Base-by-base conservation (phyloP, 2,888 invertebrate species). In the Muscina levida region DNA sequence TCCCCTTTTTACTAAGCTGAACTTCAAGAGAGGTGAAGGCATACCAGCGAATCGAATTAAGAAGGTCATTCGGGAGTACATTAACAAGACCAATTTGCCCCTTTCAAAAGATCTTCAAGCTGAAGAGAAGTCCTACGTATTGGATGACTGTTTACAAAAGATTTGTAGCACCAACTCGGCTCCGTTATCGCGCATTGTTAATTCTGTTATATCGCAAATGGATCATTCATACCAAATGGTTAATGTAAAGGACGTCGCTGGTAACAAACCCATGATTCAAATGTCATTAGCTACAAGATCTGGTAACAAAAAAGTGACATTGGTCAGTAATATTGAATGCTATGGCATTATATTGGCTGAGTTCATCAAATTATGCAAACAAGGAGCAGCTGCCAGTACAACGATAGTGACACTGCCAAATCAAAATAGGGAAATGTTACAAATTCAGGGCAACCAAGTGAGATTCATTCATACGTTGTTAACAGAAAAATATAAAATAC, bases 381-480 rank as follows among this genome's bases (percentile, higher is more conserved):
- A 93, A 79, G 95, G 94, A 13, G 96, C 95, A 67, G 97, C 97
- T 0, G 97, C 97, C 15, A 95, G 97, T 85, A 95, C 97, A 77
- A 95, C 95, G 39, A 94, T 97, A 70, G 94, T 94, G 53, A 93
- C 94, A 82, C 89, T 94, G 17, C 94, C 95, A 2, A 95, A 94
- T 71, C 94, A 95, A 86, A 93, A 93, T 85, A 91, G 91, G 56
- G 94, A 94, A 85, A 95, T 96, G 90, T 93, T 98, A 39, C 92
- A 97, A 89, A 93, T 98, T 79, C 98, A 98, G 91, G 98, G 98
- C 8, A 97, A 97, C 91, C 97, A 97, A 92, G 93, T 97, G 22
- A 85, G 88, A 11, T 91, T 91, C 53, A 85, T 91, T 13, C 86
- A 87, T 73, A 90, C 88, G 26, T 79, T 91, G 17, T 85, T 91